Percentiles rank a stretch among this genome's conserved stretches.
Conservation (phyloP, 1,140 invertebrate genomes). For the Cydia amplana region DNA sequence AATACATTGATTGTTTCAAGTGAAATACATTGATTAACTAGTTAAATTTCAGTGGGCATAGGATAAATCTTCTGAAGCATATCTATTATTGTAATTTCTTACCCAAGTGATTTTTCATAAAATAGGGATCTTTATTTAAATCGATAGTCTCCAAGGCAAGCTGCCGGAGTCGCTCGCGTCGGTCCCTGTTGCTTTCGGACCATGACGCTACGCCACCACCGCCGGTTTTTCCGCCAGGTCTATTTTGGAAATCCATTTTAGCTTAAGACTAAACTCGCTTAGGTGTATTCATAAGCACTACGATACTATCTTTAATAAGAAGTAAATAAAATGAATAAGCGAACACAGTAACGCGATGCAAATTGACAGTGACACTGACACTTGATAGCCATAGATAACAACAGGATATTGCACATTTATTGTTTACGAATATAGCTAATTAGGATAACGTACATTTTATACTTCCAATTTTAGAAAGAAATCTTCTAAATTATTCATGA, state of each 20-base stretch:
- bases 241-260: constrained; percentile 97
- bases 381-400: too few species aligned
- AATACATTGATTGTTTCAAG: background rate
- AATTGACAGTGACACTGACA: background rate
- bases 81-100: constrained; percentile 35
- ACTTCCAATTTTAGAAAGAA: too few species aligned
- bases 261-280: background rate
- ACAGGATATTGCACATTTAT: background rate
- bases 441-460: too few species aligned
- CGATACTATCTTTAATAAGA: background rate
- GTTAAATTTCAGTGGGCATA: background rate
- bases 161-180: constrained; percentile 96
- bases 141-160: constrained; percentile 99
- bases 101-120: constrained; percentile 99
- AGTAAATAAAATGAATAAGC: background rate
- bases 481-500: too few species aligned
- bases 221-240: constrained; percentile 98
- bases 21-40: too few species aligned
- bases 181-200: constrained; percentile 98
- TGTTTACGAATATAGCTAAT: background rate
- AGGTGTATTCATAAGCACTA: background rate
- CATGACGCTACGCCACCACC: constrained; percentile 99
- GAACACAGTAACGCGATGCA: background rate
- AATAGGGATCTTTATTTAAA: constrained; percentile 99
- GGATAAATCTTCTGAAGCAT: too few species aligned